Conservation (phyloP, 2,888 invertebrate genomes). For the Melipona bicolor region DNA sequence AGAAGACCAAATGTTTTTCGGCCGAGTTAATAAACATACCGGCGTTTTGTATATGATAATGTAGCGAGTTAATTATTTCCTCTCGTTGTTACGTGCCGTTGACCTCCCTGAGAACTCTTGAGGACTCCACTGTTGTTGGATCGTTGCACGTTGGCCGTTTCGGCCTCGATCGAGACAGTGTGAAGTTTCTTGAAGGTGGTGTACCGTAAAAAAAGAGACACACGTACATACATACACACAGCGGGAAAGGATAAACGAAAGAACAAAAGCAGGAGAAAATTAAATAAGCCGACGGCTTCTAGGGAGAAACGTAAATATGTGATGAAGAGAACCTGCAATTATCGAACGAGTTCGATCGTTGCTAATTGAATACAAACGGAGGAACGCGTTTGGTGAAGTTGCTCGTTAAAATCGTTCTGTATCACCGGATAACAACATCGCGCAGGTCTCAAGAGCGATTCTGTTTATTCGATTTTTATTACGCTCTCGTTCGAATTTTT, state of each 20-base stretch:
- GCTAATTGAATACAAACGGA: conserved; percentile 28
- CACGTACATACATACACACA: background rate
- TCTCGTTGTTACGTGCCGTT: conserved; percentile 67
- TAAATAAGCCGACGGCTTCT: conserved; percentile 15
- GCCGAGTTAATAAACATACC: conserved; percentile 39
- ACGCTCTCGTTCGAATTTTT: background rate
- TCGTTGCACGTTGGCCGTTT: conserved; percentile 48
- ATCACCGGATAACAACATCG: background rate
- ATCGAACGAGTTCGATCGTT: conserved; percentile 27
- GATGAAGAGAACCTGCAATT: conserved; percentile 25
- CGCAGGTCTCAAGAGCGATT: background rate
- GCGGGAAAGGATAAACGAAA: background rate
- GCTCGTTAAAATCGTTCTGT: conserved; percentile 21
- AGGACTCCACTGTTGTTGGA: conserved; percentile 41
- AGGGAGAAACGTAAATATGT: conserved; percentile 10
- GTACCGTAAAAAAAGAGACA: conserved; percentile 4
- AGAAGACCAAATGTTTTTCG: conserved; percentile 28
- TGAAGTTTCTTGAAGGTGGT: conserved; percentile 22
- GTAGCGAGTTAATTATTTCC: conserved; percentile 67
- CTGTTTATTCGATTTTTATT: background rate
- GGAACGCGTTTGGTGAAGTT: background rate
- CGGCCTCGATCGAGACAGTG: conserved; percentile 46
- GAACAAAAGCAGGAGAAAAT: conserved; percentile 17
- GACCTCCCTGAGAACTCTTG: conserved; percentile 66
- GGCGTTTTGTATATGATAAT: conserved; percentile 60